A percentile compares a stretch with the other conserved stretches of the same genome.
These are phyloP conservation scores for Drosophila birchii DNA, from an alignment of 2,888 invertebrate species.

Conservation along the genomic window DNA sequence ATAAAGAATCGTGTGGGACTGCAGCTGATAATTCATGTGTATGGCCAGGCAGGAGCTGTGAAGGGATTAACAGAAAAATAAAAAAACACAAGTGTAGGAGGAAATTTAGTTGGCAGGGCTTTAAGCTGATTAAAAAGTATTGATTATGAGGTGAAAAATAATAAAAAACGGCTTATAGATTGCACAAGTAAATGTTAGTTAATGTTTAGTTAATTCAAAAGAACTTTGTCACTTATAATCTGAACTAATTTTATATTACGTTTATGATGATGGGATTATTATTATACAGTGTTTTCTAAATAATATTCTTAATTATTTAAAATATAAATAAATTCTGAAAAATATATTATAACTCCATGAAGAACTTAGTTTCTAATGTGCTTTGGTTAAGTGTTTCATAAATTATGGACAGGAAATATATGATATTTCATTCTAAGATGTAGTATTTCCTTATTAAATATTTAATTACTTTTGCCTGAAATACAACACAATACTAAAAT, in stretches of 20 bases:
- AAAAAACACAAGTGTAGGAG: neutral
- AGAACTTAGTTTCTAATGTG: neutral
- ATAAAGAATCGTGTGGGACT: constrained; percentile 27
- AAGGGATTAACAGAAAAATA: constrained; percentile 12
- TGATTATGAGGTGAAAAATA: neutral
- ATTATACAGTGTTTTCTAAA: too few species aligned
- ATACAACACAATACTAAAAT: too few species aligned
- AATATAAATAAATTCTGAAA: neutral
- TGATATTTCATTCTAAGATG: neutral
- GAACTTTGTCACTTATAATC: neutral
- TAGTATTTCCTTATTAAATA: neutral
- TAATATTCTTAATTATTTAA: neutral
- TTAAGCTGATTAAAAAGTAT: constrained; percentile 6
- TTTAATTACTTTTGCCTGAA: neutral
- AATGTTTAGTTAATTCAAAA: neutral
- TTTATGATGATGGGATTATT: too few species aligned
- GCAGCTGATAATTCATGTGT: constrained; percentile 6
- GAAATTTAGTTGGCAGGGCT: neutral
- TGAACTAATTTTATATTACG: neutral
- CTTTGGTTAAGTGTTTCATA: neutral
- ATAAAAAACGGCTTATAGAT: neutral
- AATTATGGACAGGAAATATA: neutral
- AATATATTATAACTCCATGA: too few species aligned
- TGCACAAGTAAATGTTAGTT: neutral
- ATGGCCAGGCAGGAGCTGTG: neutral